Evolutionary conservation across 2,888 invertebrate species (phyloP).

Genomic region (Agonum fuliginosum): DNA sequence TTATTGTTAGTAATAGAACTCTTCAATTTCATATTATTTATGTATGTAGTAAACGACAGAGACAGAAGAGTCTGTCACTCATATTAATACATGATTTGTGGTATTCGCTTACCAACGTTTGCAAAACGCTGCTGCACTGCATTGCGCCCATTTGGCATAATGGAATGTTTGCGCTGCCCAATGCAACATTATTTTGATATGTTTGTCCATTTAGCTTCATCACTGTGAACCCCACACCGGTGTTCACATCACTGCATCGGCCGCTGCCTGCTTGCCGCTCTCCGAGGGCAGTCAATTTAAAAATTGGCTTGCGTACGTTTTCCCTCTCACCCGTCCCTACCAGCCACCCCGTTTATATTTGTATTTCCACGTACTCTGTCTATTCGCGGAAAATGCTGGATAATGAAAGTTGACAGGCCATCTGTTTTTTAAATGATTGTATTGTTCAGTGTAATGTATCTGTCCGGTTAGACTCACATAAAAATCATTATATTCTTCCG

Average conservation of each 20-base stretch:
- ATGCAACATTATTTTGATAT: slow-evolving; percentile 59
- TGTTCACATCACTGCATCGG: neutral
- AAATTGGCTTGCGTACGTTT: slow-evolving; percentile 48
- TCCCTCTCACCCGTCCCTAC: neutral
- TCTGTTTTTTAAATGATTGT: slow-evolving; percentile 59
- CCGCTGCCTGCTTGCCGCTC: slow-evolving; percentile 3
- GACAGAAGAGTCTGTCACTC: slow-evolving; percentile 51
- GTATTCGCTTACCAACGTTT: slow-evolving; percentile 46
- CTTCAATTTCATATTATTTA: too few relatives aligned
- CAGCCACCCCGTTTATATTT: neutral
- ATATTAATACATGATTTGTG: slow-evolving; percentile 57
- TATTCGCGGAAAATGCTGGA: slow-evolving; percentile 34
- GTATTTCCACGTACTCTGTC: slow-evolving; percentile 26
- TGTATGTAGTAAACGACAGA: too few relatives aligned
- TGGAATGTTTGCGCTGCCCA: slow-evolving; percentile 57
- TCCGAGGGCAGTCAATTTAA: slow-evolving; percentile 55
- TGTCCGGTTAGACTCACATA: slow-evolving; percentile 36
- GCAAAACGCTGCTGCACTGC: slow-evolving; percentile 50
- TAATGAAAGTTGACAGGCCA: slow-evolving; percentile 57
- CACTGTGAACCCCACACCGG: neutral
- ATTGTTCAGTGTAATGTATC: slow-evolving; percentile 53
- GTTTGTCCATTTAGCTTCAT: slow-evolving; percentile 59
- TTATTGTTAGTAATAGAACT: too few relatives aligned
- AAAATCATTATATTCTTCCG: slow-evolving; percentile 50
- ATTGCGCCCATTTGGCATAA: slow-evolving; percentile 54